Base-by-base conservation (phyloP, 2,888 invertebrate genomes). In the Drosophila fulvimacula region DNA sequence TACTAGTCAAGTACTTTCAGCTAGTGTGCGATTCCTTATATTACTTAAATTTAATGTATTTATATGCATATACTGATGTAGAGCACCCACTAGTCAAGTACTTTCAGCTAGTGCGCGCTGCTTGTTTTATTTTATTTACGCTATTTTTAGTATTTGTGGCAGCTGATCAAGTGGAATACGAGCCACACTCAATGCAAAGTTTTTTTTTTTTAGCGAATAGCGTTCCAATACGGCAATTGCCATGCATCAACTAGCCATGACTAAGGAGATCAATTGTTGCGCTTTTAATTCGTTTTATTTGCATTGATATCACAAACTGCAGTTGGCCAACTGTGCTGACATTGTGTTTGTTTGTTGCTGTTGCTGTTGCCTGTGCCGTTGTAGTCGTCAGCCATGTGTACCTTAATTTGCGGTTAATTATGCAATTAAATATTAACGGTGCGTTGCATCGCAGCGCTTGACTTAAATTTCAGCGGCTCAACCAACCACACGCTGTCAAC, bases 341-440 rank as follows among this genome's bases (percentile, higher is more conserved):
- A 75, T 66, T 66, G 73, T 30, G 58, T 21, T 49, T 49, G 57
- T 38, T 19, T 46, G 27, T 5, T 46, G 46, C 11, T 41, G 41
- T 21, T 41, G 46, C 32, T 38, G 63, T 27, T 49, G 66, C n/a
- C 38, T 32, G 10, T 39, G 41, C 41, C 63, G 74, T 41, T 53
- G 65, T 57, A 51, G 63, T 58, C 65, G 51, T 30, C 58, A 81
- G 58, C 80, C 75, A 74, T 69, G 84, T 87, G 73, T 87, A 61
- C 65, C 61, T 82, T 86, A 84, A 90, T 84, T 84, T 85, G 88
- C 76, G 88, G 88, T 89, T 85, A 84, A 87, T 90, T 88, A 79
- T 90, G 78, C 73, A 89, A 89, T 85, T 88, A 81, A 87, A 90
- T 88, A 89, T 89, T 88, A 80, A 88, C 81, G 79, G 76, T 52